These are phyloP conservation scores for Monomorium pharaonis DNA, from an alignment of 1,140 invertebrate genomes.

Conservation along the genomic window DNA sequence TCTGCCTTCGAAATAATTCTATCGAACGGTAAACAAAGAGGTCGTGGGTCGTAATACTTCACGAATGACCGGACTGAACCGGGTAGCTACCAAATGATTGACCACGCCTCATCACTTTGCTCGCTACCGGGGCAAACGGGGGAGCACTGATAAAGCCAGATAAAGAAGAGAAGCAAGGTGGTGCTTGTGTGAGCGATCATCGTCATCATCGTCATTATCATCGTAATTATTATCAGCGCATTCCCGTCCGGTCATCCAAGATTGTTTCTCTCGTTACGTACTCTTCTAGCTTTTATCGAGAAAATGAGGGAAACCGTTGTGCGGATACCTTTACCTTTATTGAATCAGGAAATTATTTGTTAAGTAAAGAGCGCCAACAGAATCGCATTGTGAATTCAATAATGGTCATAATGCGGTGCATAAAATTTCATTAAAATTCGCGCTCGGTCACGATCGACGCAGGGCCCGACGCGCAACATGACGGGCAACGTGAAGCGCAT, in stretches of 20 bases:
- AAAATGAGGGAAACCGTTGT: not conserved
- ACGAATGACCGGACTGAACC: conserved; percentile 77
- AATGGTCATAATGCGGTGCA: not conserved
- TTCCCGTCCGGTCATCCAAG: conserved; percentile 31
- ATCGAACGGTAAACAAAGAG: conserved; percentile 73
- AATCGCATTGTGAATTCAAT: not conserved
- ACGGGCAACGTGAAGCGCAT: conserved; percentile 16
- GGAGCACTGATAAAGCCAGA: conserved; percentile 44
- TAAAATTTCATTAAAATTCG: not conserved
- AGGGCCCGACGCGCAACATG: conserved; percentile 2
- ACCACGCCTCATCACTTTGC: conserved; percentile 83
- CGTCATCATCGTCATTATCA: conserved; percentile 59
- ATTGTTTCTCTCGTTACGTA: conserved; percentile 10
- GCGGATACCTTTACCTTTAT: not conserved
- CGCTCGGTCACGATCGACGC: not conserved
- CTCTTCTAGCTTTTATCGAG: not conserved
- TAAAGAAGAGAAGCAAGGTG: conserved; percentile 53
- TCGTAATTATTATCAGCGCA: conserved; percentile 39
- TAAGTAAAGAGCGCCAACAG: not conserved
- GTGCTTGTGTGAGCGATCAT: conserved; percentile 47
- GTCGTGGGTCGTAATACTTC: conserved; percentile 76
- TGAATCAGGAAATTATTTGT: conserved; percentile 9
- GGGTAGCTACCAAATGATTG: conserved; percentile 81
- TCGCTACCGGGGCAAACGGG: conserved; percentile 72
- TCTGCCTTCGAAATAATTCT: conserved; percentile 78